phyloP scores from a whole-genome alignment of 2,113 vertebrate species.

The Strigops habroptila region DNA sequence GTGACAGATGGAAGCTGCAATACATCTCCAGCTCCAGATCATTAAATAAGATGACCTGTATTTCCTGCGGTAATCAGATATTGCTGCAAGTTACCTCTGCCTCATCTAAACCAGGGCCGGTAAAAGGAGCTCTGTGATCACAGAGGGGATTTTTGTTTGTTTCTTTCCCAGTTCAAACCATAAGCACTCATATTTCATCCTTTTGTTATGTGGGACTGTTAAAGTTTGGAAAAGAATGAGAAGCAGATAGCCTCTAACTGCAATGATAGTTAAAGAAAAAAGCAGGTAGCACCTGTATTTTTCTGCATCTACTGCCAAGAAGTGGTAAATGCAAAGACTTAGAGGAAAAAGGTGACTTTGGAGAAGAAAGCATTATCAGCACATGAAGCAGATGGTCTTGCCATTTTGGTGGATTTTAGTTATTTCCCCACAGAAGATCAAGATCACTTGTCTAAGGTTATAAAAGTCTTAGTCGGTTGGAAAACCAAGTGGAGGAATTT shows the following conservation, averaged over 20 bases:
- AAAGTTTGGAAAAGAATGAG: neutral
- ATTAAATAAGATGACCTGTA: conserved; percentile 22
- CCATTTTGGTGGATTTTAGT: neutral
- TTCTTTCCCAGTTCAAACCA: neutral
- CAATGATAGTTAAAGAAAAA: neutral
- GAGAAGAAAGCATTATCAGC: neutral
- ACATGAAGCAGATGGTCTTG: neutral
- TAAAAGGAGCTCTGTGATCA: neutral
- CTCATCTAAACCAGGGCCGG: neutral
- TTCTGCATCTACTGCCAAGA: neutral
- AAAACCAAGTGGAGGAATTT: neutral
- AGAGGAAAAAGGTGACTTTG: neutral
- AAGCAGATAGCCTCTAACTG: neutral
- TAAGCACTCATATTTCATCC: neutral
- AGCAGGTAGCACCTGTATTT: neutral
- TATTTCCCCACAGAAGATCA: neutral
- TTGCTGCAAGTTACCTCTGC: neutral
- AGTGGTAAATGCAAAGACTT: neutral
- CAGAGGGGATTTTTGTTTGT: neutral
- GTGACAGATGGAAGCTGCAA: conserved; percentile 28
- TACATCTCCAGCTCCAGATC: neutral
- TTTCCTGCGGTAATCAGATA: conserved; percentile 29
- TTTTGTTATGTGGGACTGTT: neutral
- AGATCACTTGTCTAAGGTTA: neutral
- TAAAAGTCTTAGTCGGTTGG: neutral